A percentile compares a stretch with the other conserved stretches of the same genome.
phyloP scores from a whole-genome alignment of 2,888 invertebrate genomes.

The Beris morrisii region DNA sequence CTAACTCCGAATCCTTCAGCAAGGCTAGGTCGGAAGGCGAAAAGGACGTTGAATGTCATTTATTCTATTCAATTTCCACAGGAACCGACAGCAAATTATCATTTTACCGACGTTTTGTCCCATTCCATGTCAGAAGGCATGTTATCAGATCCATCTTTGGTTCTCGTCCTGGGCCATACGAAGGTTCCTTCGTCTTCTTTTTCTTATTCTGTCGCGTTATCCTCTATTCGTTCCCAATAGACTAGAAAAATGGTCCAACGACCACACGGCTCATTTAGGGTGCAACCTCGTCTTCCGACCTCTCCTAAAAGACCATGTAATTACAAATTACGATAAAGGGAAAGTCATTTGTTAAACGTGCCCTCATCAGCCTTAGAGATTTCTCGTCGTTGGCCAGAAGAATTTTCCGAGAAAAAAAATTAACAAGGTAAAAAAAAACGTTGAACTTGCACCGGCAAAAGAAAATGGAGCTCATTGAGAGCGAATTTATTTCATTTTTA shows the following conservation, averaged over 20 bases:
- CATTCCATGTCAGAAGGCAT: too few relatives aligned
- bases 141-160: not conserved
- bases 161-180: too few relatives aligned
- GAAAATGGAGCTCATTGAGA: slow-evolving; percentile 4
- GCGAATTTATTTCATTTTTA: not conserved
- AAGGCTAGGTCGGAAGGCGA: too few relatives aligned
- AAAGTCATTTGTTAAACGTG: slow-evolving; percentile 40
- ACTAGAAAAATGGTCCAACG: slow-evolving; percentile 33
- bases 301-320: slow-evolving; percentile 37
- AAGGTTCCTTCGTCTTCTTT: not conserved
- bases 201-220: slow-evolving; percentile 3
- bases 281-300: slow-evolving; percentile 35
- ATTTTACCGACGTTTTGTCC: not conserved
- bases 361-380: slow-evolving; percentile 33
- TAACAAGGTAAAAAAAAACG: not conserved
- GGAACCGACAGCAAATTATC: slow-evolving; percentile 8
- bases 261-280: slow-evolving; percentile 38
- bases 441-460: slow-evolving; percentile 5
- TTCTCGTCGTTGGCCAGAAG: slow-evolving; percentile 11
- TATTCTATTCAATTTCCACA: slow-evolving; percentile 2
- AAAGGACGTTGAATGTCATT: not conserved
- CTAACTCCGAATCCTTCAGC: too few relatives aligned
- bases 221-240: slow-evolving; percentile 21
- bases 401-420: not conserved
- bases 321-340: slow-evolving; percentile 40